phyloP scores from a whole-genome alignment of 1,140 invertebrate species.

The Brachystomella parvula region DNA sequence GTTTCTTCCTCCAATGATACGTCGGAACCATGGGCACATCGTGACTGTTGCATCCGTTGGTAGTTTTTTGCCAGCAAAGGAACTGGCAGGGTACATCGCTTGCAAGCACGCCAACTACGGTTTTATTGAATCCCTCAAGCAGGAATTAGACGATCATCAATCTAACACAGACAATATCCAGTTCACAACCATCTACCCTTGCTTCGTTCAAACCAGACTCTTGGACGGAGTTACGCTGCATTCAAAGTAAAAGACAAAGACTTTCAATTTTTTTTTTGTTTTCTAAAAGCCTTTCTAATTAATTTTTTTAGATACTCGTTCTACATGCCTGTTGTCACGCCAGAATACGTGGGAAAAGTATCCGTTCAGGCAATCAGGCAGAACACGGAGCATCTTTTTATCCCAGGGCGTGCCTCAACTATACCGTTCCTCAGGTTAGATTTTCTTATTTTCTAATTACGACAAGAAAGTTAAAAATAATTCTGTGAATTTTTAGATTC shows the following conservation, averaged over 20 bases:
- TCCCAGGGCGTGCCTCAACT: neutral
- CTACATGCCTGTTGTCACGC: constrained; percentile 14
- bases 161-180: constrained; percentile 55
- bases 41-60: constrained; percentile 75
- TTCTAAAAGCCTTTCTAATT: neutral
- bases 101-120: constrained; percentile 70
- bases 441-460: neutral
- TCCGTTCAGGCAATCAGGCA: constrained; percentile 18
- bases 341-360: constrained; percentile 26
- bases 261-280: neutral
- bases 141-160: constrained; percentile 55
- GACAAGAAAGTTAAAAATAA: neutral
- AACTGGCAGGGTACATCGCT: constrained; percentile 73
- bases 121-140: constrained; percentile 50
- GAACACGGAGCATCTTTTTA: constrained; percentile 14
- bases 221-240: constrained; percentile 53
- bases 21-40: constrained; percentile 67
- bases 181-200: constrained; percentile 70
- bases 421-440: neutral
- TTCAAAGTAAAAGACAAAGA: constrained; percentile 10
- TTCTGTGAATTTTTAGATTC: neutral
- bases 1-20: constrained; percentile 71
- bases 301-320: constrained; percentile 22
- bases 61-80: constrained; percentile 60
- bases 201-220: constrained; percentile 73